Percentiles rank a stretch among this genome's conserved stretches.
These are phyloP conservation scores for Scartelaos histophorus DNA, from an alignment of 2,113 vertebrate genomes.

Conservation along the genomic window DNA sequence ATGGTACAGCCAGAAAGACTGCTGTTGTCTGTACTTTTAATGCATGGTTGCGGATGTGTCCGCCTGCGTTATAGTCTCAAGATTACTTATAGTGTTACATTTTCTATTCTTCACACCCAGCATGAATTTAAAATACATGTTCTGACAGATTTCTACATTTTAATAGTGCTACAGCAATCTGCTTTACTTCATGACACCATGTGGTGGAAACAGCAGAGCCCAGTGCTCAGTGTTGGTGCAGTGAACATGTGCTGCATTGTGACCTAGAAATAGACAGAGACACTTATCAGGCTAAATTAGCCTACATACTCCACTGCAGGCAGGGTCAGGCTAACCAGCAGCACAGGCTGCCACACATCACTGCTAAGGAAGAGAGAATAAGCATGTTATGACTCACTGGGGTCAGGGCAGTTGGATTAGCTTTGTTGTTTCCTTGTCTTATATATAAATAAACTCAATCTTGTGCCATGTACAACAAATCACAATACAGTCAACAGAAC, in stretches of 20 bases:
- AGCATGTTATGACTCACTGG: conserved; percentile 22
- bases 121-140: conserved; percentile 61
- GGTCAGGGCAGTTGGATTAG: neutral
- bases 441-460: neutral
- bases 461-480: too few species aligned
- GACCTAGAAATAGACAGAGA: conserved; percentile 69
- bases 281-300: conserved; percentile 69
- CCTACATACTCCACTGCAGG: conserved; percentile 37
- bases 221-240: conserved; percentile 57
- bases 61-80: conserved; percentile 38
- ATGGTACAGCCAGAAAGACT: neutral
- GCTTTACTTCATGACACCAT: conserved; percentile 61
- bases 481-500: too few species aligned
- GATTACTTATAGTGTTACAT: conserved; percentile 44
- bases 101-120: conserved; percentile 58
- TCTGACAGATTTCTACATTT: conserved; percentile 70
- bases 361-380: conserved; percentile 26
- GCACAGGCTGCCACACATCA: conserved; percentile 32
- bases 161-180: conserved; percentile 61
- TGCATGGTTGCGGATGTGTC: neutral
- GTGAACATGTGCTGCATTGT: conserved; percentile 63
- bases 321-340: conserved; percentile 40
- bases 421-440: neutral
- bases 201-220: conserved; percentile 55
- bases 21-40: conserved; percentile 1